A percentile compares a stretch with the other conserved stretches of the same genome.
Evolutionary conservation across 2,113 vertebrate genomes (phyloP).

Genomic region (Edolisoma coerulescens): DNA sequence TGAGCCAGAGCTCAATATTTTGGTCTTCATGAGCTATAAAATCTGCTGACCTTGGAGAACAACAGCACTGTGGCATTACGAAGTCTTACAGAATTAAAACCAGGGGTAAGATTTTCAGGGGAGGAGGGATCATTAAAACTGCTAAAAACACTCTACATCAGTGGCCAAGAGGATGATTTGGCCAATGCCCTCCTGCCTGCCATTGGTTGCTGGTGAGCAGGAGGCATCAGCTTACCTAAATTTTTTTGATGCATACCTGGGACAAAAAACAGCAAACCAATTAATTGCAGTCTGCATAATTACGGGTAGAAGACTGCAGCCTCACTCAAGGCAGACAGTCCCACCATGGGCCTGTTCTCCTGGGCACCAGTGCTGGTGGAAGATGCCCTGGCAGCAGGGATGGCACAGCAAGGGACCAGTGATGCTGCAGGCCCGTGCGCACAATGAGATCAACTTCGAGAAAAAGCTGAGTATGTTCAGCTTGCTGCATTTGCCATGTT

Average conservation of each 20-base stretch:
- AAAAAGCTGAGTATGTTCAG: neutral
- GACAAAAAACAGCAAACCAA: neutral
- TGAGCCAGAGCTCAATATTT: neutral
- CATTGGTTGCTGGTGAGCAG: accelerated
- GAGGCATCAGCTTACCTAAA: neutral
- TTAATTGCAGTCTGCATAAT: neutral
- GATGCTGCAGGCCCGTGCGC: neutral
- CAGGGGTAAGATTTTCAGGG: neutral
- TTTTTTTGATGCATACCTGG: accelerated
- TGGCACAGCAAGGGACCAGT: neutral
- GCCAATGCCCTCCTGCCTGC: neutral
- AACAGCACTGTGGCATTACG: neutral
- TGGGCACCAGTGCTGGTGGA: neutral
- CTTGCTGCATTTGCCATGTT: conserved; percentile 42
- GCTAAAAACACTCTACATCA: neutral
- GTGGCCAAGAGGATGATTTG: neutral
- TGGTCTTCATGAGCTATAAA: neutral
- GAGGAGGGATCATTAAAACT: neutral
- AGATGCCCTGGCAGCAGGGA: neutral
- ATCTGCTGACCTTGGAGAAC: neutral
- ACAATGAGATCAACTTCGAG: neutral
- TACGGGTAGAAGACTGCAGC: accelerated
- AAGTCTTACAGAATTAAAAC: neutral
- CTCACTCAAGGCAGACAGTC: neutral
- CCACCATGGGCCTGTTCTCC: neutral